Evolutionary conservation across 2,888 invertebrate species (phyloP), one percentile per base, ranked within the genome.

Genomic region (Galerucella nymphaeae): DNA sequence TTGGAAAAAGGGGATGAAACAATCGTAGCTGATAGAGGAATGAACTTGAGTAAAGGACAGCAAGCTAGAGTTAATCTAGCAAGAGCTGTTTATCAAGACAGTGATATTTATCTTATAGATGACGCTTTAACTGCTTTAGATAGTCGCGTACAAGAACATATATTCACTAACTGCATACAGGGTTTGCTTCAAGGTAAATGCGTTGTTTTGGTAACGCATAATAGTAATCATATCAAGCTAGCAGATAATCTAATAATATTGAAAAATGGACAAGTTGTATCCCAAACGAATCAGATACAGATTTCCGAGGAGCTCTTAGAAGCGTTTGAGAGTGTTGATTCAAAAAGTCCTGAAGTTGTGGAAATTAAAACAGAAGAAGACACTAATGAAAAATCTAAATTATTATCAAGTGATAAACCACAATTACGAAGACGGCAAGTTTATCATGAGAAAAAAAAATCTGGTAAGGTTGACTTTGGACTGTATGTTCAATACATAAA

Each of bases 71-170:
- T 96, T 42, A 94, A 93, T 84, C 87, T 96, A 63, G 94, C 93
- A 0, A 88, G 94, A 81, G 91, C 93, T 1, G 86, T 94, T 61
- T 95, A 94, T 82, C 90, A 90, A 79, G 90, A 93, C 77, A 93
- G 93, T 1, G 94, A 95, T 78, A 89, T 95, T 42, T 95, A 94
- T 81, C 86, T 95, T 41, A 85, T 95, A 48, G 94, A 95, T 80
- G 95, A 95, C 83, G 94, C 94, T 0, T 85, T 95, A 16, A 93
- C 93, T 53, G 94, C 94, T 0, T 92, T 95, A 0, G 95, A 95
- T 81, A 89, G 93, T 0, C 90, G 90, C 69, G 94, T 95, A 0
- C 93, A 92, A 2, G 88, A 91, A 48, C 90, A 91, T 79, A 86
- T 93, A 5, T 95, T 94, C 84, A 90, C 93, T 41, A 90, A 90